phyloP scores from a whole-genome alignment of 1,140 invertebrate genomes.

The Coptotermes formosanus region DNA sequence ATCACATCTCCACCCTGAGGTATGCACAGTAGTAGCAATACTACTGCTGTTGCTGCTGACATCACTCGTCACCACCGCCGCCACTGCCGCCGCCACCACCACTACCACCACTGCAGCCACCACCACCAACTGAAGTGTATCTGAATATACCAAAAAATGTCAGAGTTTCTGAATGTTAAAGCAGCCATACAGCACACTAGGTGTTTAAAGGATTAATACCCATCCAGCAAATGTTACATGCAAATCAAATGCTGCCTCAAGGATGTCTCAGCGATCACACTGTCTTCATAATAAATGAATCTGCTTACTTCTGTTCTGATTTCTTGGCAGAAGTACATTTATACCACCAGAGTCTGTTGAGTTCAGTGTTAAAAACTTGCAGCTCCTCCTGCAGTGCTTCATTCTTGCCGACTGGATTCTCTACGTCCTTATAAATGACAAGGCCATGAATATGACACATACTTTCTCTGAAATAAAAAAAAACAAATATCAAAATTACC shows the following conservation, averaged over 20 bases:
- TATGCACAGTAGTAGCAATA: too few species aligned
- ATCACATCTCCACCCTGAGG: too few species aligned
- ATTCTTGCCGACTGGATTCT: not conserved
- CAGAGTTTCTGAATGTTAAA: not conserved
- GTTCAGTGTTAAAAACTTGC: not conserved
- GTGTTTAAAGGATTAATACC: not conserved
- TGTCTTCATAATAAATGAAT: too few species aligned
- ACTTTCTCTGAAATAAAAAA: not conserved
- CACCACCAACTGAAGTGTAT: too few species aligned
- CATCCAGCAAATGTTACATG: not conserved
- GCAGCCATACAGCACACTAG: not conserved
- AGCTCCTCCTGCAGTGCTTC: not conserved
- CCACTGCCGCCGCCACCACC: too few species aligned
- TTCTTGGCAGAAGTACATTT: not conserved
- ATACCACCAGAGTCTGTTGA: not conserved
- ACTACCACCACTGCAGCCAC: too few species aligned
- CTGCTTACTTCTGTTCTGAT: too few species aligned
- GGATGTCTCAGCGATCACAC: too few species aligned
- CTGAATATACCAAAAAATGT: too few species aligned
- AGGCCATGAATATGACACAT: not conserved
- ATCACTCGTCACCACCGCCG: too few species aligned
- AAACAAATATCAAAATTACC: not conserved
- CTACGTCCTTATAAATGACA: not conserved
- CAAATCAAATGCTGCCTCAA: too few species aligned
- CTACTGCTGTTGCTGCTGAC: too few species aligned